Evolutionary conservation across 2,113 vertebrate genomes (phyloP), one percentile per base, ranked within the genome.

Genomic region (Chionodraco myersi): DNA sequence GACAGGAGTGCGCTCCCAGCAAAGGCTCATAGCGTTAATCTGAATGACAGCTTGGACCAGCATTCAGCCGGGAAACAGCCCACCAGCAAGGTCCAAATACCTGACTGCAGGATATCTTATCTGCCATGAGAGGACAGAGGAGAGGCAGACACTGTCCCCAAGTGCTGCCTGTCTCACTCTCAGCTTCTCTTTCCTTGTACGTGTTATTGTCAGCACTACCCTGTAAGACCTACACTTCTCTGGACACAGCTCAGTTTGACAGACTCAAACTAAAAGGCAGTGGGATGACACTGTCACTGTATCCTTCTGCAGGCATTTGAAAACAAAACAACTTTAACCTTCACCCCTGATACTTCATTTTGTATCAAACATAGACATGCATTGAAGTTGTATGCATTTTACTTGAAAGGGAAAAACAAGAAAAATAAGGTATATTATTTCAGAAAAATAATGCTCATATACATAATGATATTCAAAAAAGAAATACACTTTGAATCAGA

Each of bases 21-120:
- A 6, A 41, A 13, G 58, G 54, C 83, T 87, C 80, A 51, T 10
- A 62, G 53, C 56, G 0, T 63, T 85, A 81, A 92, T 88, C 77
- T 86, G 82, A 88, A 73, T 81, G 84, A 89, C 86, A 88, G 83
- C 75, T 80, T 63, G 78, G 80, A 76, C 77, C 68, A 72, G 59
- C 59, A 53, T 72, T 86, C 80, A 75, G 76, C 76, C 74, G 68
- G 80, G 64, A 83, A 78, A 62, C 70, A 72, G 71, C 61, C 89
- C 87, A 87, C 64, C 48, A 72, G 74, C 72, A 65, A 77, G 67
- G 60, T 83, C 83, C 69, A 74, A 58, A 86, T 74, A 90, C 81
- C 86, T 86, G 86, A 77, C 75, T 65, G 78, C 77, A 67, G 69
- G 63, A 56, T 48, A 58, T 66, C 48, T 54, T 72, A 87, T 83